Evolutionary conservation across 1,140 invertebrate species (phyloP).

Genomic region (Drosophila watanabei): DNA sequence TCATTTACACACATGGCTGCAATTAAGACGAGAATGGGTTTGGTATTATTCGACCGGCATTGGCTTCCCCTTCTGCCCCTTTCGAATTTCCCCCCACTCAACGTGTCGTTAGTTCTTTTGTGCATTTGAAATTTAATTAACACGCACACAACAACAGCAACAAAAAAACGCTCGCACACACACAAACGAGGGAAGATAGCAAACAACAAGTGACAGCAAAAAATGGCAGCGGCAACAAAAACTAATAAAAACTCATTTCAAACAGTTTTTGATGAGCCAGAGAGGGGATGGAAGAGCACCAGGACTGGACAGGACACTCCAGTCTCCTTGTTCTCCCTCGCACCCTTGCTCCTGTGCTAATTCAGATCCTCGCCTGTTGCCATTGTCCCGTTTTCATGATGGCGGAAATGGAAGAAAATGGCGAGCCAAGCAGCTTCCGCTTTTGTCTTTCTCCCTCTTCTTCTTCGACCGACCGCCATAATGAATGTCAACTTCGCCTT

Average conservation of each 20-base stretch:
- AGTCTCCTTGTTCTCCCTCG: neutral
- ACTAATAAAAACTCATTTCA: constrained; percentile 80
- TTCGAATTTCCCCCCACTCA: constrained; percentile 5
- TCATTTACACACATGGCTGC: constrained; percentile 80
- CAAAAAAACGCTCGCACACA: constrained; percentile 12
- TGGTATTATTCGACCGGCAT: constrained; percentile 43
- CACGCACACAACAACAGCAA: constrained; percentile 58
- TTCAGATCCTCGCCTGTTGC: constrained; percentile 75
- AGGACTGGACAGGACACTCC: constrained; percentile 47
- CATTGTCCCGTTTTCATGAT: constrained; percentile 52
- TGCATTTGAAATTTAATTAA: constrained; percentile 83
- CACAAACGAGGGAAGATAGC: constrained; percentile 24
- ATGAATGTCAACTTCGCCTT: constrained; percentile 73
- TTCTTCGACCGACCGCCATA: constrained; percentile 35
- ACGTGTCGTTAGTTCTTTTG: constrained; percentile 74
- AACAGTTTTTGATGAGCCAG: constrained; percentile 76
- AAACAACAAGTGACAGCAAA: constrained; percentile 62
- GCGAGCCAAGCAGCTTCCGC: constrained; percentile 64
- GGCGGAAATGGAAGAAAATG: constrained; percentile 67
- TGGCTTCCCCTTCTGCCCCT: neutral
- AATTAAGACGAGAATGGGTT: constrained; percentile 72
- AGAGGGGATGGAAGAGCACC: constrained; percentile 11
- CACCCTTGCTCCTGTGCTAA: constrained; percentile 51
- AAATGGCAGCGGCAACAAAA: constrained; percentile 57
- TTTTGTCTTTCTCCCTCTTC: constrained; percentile 48